Conservation (phyloP, 2,888 invertebrate genomes). For the Polydrusus cervinus region DNA sequence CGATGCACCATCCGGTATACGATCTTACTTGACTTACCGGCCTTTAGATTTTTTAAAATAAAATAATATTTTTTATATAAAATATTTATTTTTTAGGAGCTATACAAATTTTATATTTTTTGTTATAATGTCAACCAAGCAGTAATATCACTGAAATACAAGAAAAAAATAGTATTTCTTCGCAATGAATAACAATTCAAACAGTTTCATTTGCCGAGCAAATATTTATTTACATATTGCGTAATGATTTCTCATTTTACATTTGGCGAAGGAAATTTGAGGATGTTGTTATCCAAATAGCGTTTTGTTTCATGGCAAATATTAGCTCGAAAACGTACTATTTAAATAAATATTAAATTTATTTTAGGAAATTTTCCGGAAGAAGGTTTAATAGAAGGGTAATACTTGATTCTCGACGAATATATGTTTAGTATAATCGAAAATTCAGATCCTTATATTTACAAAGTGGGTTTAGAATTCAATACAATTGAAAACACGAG, state of each 20-base stretch:
- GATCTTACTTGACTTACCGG: no score
- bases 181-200: constrained; percentile 36
- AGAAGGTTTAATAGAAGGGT: constrained; percentile 4
- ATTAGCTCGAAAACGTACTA: constrained; percentile 14
- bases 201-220: constrained; percentile 25
- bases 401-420: constrained; percentile 1
- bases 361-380: constrained; percentile 3
- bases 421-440: neutral
- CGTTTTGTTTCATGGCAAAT: constrained; percentile 17
- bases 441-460: neutral
- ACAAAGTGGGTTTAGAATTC: neutral
- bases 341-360: constrained; percentile 13
- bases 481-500: no score
- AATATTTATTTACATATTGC: constrained; percentile 41
- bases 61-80: no score
- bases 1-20: no score
- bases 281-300: constrained; percentile 11
- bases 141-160: neutral
- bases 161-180: constrained; percentile 7
- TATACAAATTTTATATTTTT: neutral
- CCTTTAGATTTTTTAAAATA: no score
- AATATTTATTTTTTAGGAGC: no score
- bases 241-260: constrained; percentile 16
- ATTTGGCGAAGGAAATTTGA: constrained; percentile 5
- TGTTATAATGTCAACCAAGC: constrained; percentile 1